These are phyloP conservation scores for Haliclona indistincta DNA, from an alignment of 37 sponge, comb jelly and placozoan genomes.

Conservation along the genomic window DNA sequence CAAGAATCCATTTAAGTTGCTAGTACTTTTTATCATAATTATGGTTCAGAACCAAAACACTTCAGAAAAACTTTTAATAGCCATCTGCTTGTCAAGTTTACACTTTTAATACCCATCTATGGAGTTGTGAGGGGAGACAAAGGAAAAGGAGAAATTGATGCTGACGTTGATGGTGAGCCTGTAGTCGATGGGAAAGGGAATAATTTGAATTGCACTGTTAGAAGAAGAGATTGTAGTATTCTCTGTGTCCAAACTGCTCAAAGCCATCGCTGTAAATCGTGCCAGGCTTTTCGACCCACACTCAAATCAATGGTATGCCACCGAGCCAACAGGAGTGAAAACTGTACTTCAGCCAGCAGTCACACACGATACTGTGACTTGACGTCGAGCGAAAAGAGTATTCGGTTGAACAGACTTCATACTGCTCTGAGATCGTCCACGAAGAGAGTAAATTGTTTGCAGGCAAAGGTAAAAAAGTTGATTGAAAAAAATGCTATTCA, in stretches of 20 bases:
- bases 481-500: constrained; percentile 8
- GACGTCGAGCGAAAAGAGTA: not conserved
- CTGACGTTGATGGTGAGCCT: not conserved
- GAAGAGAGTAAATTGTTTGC: constrained; percentile 3
- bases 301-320: not conserved
- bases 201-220: not conserved
- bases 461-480: not conserved
- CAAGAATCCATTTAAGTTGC: no score
- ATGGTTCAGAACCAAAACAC: no score
- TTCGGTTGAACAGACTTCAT: constrained; percentile 10
- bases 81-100: no score
- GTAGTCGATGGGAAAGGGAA: constrained; percentile 2
- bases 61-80: no score
- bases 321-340: not conserved
- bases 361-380: constrained; percentile 6
- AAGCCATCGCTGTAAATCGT: constrained; percentile 11
- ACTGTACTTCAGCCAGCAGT: constrained; percentile 9
- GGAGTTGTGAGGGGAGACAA: not conserved
- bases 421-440: not conserved
- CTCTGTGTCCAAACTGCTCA: not conserved
- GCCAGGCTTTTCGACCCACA: constrained; percentile 10
- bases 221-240: constrained; percentile 13
- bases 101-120: no score
- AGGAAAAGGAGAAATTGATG: constrained; percentile 13
- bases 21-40: no score